Evolutionary conservation across 2,888 invertebrate species (phyloP).

Genomic region (Autographa gamma): DNA sequence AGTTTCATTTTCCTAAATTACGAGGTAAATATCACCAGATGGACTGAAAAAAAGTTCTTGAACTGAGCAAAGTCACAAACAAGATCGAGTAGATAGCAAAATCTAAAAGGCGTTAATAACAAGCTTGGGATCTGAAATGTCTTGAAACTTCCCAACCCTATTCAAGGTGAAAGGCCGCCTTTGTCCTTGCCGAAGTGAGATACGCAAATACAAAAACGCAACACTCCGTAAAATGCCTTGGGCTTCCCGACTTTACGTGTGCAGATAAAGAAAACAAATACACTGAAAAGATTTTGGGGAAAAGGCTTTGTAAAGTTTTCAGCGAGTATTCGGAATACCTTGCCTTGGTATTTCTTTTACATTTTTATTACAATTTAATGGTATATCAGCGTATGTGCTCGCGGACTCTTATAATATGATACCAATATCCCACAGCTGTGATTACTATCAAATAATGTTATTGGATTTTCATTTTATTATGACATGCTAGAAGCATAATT

Average conservation of each 20-base stretch:
- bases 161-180: slow-evolving; percentile 36
- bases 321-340: slow-evolving; percentile 21
- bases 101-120: slow-evolving; percentile 2
- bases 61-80: neutral
- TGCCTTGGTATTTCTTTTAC: neutral
- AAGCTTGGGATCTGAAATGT: neutral
- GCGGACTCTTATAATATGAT: neutral
- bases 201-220: slow-evolving; percentile 62
- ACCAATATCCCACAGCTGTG: neutral
- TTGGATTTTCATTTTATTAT: neutral
- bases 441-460: neutral
- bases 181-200: slow-evolving; percentile 57
- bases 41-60: neutral
- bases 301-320: slow-evolving; percentile 32
- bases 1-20: too few relatives aligned
- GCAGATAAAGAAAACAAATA: slow-evolving; percentile 46
- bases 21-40: neutral
- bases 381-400: neutral
- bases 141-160: slow-evolving; percentile 42
- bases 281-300: slow-evolving; percentile 37
- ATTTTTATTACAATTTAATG: neutral
- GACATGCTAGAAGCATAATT: too few relatives aligned
- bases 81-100: neutral
- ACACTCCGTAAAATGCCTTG: slow-evolving; percentile 58
- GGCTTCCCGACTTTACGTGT: slow-evolving; percentile 46